A percentile compares a stretch with the other conserved stretches of the same genome.
Evolutionary conservation across 2,888 invertebrate genomes (phyloP).

Genomic region (Ennomos erosarius): DNA sequence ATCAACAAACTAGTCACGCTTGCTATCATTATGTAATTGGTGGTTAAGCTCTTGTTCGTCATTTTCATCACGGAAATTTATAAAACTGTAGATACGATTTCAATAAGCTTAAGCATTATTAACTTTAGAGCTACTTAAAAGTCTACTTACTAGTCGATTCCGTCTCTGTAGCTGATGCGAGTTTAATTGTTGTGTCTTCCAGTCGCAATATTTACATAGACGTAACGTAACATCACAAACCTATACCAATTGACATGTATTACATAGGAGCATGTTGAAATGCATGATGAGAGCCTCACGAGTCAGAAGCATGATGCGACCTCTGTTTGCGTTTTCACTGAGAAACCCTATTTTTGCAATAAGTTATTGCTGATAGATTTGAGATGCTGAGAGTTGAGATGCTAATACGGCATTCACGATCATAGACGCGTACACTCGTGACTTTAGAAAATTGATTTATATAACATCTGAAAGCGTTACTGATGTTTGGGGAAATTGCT

Average conservation of each 20-base stretch:
- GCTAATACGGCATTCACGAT: conserved; percentile 38
- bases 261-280: conserved; percentile 32
- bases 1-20: not conserved
- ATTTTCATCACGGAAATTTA: not conserved
- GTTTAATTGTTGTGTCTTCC: conserved; percentile 30
- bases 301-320: conserved; percentile 46
- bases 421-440: conserved; percentile 19
- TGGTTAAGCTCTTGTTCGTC: not conserved
- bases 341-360: conserved; percentile 38
- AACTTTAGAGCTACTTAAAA: no score
- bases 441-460: conserved; percentile 8
- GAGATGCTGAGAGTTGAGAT: conserved; percentile 19
- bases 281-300: conserved; percentile 59
- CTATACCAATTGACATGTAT: conserved; percentile 30
- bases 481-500: not conserved
- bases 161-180: conserved; percentile 12
- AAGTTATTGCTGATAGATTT: conserved; percentile 18
- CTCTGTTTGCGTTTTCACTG: conserved; percentile 69
- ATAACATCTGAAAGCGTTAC: conserved; percentile 5
- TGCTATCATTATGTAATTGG: conserved; percentile 11
- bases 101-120: no score
- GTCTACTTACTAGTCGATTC: conserved; percentile 1
- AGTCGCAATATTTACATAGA: conserved; percentile 35
- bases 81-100: not conserved
- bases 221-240: conserved; percentile 32